Evolutionary conservation across 1,140 invertebrate genomes (phyloP).

Genomic region (Drosophila albomicans): DNA sequence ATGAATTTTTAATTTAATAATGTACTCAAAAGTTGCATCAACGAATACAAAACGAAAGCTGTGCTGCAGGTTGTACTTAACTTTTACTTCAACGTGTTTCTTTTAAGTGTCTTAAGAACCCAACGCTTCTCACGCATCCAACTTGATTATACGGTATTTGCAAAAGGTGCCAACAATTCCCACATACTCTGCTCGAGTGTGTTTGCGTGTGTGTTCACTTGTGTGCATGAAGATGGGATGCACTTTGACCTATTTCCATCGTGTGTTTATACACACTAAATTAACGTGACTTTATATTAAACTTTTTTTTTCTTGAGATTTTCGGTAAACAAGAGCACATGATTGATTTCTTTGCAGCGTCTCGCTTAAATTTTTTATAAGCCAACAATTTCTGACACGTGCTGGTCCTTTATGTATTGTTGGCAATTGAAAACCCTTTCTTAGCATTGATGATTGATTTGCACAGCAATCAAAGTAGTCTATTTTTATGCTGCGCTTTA

Average conservation of each 20-base stretch:
- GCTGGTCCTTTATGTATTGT: background rate
- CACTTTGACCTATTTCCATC: slow-evolving; percentile 26
- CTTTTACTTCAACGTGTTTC: background rate
- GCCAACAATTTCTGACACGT: background rate
- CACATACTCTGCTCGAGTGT: background rate
- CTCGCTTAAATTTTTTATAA: slow-evolving; percentile 15
- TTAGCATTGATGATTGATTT: slow-evolving; percentile 23
- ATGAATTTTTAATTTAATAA: too few relatives aligned
- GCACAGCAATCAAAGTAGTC: background rate
- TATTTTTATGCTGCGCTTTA: slow-evolving; percentile 1
- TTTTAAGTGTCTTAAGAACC: background rate
- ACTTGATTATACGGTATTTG: slow-evolving; percentile 4
- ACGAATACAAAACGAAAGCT: background rate
- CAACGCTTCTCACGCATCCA: background rate
- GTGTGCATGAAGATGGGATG: background rate
- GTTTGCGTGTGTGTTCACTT: background rate
- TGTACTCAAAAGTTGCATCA: too few relatives aligned
- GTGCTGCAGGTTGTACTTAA: background rate
- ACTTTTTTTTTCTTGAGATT: slow-evolving; percentile 15
- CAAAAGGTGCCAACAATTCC: slow-evolving; percentile 1
- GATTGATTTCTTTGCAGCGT: slow-evolving; percentile 18
- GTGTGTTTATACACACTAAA: slow-evolving; percentile 13
- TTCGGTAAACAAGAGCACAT: slow-evolving; percentile 14
- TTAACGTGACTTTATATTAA: slow-evolving; percentile 13
- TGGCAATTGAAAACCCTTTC: slow-evolving; percentile 6